Evolutionary conservation across 2,888 invertebrate genomes (phyloP).

Genomic region (Dicyrtomina minuta): DNA sequence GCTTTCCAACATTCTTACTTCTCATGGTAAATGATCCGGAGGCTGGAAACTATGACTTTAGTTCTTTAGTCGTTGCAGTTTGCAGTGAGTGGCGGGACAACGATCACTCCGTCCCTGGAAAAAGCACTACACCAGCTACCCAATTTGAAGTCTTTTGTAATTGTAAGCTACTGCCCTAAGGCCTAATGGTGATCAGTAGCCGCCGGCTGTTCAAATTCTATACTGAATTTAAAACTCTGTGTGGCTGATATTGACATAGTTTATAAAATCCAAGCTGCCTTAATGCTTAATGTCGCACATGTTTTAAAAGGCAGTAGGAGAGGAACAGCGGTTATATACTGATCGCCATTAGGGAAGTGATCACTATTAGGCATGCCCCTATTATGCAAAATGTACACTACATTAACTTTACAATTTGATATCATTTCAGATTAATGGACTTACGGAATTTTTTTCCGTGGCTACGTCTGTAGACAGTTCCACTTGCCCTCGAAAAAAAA

Average conservation of each 20-base stretch:
- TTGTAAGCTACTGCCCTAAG: no score
- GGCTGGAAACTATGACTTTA: constrained; percentile 42
- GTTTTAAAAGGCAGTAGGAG: no score
- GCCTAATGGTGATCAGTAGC: no score
- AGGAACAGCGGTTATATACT: no score
- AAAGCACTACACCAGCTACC: constrained; percentile 41
- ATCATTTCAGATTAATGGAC: constrained; percentile 47
- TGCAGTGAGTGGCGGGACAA: constrained; percentile 39
- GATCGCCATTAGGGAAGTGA: no score
- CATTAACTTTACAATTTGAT: neutral
- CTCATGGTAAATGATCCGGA: constrained; percentile 43
- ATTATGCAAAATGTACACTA: no score
- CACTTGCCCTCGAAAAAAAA: neutral
- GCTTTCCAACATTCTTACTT: constrained; percentile 48
- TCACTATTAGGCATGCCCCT: no score
- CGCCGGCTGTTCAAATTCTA: no score
- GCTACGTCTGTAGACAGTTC: neutral
- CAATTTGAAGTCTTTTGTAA: constrained; percentile 37
- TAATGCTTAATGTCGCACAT: no score
- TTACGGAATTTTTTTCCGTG: constrained; percentile 41
- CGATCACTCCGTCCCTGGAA: constrained; percentile 43
- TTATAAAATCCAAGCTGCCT: no score
- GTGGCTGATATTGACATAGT: no score
- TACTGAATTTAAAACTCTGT: no score
- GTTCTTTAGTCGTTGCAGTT: constrained; percentile 24